Evolutionary conservation across 2,888 invertebrate genomes (phyloP).

Genomic region (Busseola fusca): DNA sequence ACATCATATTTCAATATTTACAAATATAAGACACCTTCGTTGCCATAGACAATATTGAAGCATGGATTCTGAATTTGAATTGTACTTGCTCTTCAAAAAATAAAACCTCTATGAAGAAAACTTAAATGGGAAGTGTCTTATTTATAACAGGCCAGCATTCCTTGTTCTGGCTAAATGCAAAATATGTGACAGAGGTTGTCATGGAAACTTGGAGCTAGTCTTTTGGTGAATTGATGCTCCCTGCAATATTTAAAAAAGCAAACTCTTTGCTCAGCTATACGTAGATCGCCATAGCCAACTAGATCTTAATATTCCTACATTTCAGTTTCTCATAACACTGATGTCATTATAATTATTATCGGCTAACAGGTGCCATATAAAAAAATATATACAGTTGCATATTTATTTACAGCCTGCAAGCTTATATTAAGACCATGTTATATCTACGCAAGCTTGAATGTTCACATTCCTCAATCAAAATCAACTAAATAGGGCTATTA

Average conservation of each 20-base stretch:
- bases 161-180: background rate
- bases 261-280: background rate
- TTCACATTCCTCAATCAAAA: slow-evolving; percentile 35
- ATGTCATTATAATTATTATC: background rate
- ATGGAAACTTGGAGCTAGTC: background rate
- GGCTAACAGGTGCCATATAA: background rate
- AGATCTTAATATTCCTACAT: background rate
- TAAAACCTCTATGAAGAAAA: background rate
- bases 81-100: background rate
- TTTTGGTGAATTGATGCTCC: background rate
- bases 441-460: slow-evolving; percentile 22
- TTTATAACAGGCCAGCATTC: background rate
- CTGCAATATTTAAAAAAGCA: background rate
- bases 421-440: slow-evolving; percentile 10
- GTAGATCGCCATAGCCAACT: background rate
- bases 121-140: background rate
- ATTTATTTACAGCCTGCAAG: slow-evolving; percentile 24
- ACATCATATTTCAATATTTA: slow-evolving; percentile 17
- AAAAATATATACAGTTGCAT: slow-evolving; percentile 15
- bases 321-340: background rate
- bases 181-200: background rate
- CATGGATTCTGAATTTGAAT: background rate
- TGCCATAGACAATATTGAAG: background rate
- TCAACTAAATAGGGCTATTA: slow-evolving; percentile 25
- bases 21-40: background rate